These are phyloP conservation scores for Mesocentrotus franciscanus DNA, from an alignment of 53 echinoderm and acorn worm genomes.

Conservation along the genomic window DNA sequence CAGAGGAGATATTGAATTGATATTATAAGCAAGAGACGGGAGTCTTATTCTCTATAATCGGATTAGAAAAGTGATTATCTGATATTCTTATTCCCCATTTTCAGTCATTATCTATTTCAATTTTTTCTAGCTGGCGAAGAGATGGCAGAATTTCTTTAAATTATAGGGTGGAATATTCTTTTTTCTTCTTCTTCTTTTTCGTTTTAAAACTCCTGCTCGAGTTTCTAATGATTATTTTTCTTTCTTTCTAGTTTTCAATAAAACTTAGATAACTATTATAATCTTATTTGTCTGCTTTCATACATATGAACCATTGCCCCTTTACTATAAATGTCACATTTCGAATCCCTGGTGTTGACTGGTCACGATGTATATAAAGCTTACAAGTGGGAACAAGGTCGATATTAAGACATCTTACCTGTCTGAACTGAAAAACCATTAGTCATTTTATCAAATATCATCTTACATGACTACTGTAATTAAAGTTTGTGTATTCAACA, in stretches of 20 bases:
- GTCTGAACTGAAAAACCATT: no score
- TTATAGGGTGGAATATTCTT: not conserved
- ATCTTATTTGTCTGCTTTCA: not conserved
- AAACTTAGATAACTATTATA: not conserved
- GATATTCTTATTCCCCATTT: constrained; percentile 7
- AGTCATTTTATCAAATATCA: no score
- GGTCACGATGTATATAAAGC: no score
- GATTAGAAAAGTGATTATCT: constrained; percentile 31
- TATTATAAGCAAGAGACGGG: not conserved
- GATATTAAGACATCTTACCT: no score
- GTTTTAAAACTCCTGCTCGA: not conserved
- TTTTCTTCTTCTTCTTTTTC: not conserved
- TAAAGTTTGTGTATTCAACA: not conserved
- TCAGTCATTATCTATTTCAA: not conserved
- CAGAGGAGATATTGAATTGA: not conserved
- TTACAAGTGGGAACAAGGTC: no score
- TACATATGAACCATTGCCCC: no score
- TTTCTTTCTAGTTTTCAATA: not conserved
- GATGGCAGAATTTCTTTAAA: not conserved
- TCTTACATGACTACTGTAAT: not conserved
- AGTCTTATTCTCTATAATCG: constrained; percentile 2
- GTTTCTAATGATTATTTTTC: not conserved
- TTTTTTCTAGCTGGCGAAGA: not conserved
- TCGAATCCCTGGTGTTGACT: no score
- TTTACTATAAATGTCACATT: no score